Percentiles rank a stretch among this genome's conserved stretches.
phyloP scores from a whole-genome alignment of 1,140 invertebrate genomes.

The Antheraea pernyi region DNA sequence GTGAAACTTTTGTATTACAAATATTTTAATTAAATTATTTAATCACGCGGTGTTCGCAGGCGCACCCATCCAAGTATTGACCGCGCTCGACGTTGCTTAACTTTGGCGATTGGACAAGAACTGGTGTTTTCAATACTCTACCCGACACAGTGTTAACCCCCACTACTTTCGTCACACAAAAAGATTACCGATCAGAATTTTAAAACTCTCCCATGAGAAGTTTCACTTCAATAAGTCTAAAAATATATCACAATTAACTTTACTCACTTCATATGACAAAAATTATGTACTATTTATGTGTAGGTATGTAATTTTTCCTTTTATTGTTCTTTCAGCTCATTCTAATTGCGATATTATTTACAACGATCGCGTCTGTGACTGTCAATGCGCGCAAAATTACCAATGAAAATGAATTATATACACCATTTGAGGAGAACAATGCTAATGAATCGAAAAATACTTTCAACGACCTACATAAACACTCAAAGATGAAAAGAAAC shows the following conservation, averaged over 20 bases:
- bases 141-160: no score
- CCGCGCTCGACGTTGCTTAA: no score
- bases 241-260: background rate
- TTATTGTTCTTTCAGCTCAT: conserved; percentile 14
- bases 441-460: background rate
- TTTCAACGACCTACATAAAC: conserved; percentile 11
- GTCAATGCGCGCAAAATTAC: background rate
- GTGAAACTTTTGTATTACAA: no score
- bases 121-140: no score
- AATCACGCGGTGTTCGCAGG: no score
- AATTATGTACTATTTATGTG: background rate
- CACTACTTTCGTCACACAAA: no score
- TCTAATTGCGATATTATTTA: conserved; percentile 10
- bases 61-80: no score
- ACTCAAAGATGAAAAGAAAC: conserved; percentile 30
- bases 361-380: conserved; percentile 8
- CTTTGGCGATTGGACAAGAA: no score
- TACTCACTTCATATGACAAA: background rate
- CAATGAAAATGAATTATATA: conserved; percentile 3
- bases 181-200: no score
- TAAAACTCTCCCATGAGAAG: no score
- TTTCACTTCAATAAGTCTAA: background rate
- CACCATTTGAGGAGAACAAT: conserved; percentile 10
- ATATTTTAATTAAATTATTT: no score
- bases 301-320: background rate